phyloP scores from a whole-genome alignment of 2,888 invertebrate species.

The Sesia apiformis region DNA sequence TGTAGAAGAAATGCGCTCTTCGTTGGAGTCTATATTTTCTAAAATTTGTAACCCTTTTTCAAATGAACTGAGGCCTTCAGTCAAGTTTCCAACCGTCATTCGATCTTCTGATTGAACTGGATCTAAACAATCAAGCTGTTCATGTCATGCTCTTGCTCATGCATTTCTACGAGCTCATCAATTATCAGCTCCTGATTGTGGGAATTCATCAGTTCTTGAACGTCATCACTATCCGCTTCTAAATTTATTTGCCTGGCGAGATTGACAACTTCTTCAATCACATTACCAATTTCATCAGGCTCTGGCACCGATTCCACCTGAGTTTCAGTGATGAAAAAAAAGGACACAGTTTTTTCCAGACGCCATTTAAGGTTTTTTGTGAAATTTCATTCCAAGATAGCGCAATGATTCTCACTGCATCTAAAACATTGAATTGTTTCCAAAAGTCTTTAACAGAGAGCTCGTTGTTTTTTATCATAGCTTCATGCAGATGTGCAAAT shows the following conservation, averaged over 20 bases:
- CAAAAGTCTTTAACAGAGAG: no score
- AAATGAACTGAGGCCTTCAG: no score
- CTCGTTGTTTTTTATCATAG: no score
- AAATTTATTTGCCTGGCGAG: slow-evolving; percentile 13
- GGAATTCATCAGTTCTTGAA: slow-evolving; percentile 21
- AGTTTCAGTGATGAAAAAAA: slow-evolving; percentile 10
- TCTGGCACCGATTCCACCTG: slow-evolving; percentile 9
- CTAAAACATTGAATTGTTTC: no score
- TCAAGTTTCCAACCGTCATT: no score
- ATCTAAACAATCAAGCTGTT: no score
- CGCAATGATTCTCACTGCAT: no score
- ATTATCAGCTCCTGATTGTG: slow-evolving; percentile 20
- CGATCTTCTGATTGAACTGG: no score
- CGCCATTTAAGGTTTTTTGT: slow-evolving; percentile 11
- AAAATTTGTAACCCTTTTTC: no score
- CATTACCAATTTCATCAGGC: slow-evolving; percentile 6
- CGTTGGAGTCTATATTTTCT: no score
- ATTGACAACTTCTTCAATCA: slow-evolving; percentile 6
- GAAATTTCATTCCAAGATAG: slow-evolving; percentile 12
- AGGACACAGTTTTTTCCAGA: slow-evolving; percentile 9
- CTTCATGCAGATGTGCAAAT: no score
- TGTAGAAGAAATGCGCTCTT: no score
- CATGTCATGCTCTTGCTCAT: not conserved
- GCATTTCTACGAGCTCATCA: slow-evolving; percentile 15
- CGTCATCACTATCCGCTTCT: slow-evolving; percentile 19